Conservation (phyloP, 2,888 invertebrate genomes). For the Pseudococcus jackbeardsleyi region DNA sequence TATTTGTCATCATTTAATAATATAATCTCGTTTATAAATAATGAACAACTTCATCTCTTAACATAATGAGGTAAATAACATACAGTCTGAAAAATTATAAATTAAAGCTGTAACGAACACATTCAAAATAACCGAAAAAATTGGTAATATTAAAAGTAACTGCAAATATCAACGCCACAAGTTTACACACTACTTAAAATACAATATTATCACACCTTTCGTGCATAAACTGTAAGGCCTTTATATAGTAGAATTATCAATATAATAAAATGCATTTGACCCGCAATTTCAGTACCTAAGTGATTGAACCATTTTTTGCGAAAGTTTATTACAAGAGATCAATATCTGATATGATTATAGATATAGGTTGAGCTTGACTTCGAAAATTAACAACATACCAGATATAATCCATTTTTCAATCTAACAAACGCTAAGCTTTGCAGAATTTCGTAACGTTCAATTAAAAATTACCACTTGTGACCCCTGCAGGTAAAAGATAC, state of each 20-base stretch:
- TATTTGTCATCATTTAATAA: background rate
- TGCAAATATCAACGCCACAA: conserved; percentile 34
- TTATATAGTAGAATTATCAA: conserved; percentile 14
- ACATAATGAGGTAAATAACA: conserved; percentile 56
- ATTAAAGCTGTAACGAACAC: conserved; percentile 65
- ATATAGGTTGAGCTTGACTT: conserved; percentile 41
- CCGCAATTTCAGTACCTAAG: conserved; percentile 23
- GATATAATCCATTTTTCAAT: background rate
- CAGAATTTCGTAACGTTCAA: background rate
- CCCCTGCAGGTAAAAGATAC: no score
- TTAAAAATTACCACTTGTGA: conserved; percentile 17
- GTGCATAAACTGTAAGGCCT: conserved; percentile 18
- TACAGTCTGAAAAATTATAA: conserved; percentile 39
- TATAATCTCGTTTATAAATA: background rate
- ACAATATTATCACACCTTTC: conserved; percentile 63
- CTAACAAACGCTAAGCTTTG: background rate
- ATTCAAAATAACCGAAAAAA: conserved; percentile 52
- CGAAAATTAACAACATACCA: conserved; percentile 14
- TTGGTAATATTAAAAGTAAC: conserved; percentile 61
- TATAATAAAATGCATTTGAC: conserved; percentile 53
- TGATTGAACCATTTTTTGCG: background rate
- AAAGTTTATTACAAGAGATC: conserved; percentile 45
- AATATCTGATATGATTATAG: background rate
- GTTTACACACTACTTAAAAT: conserved; percentile 56
- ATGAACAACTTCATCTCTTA: conserved; percentile 37